A percentile compares a stretch with the other conserved stretches of the same genome.
phyloP scores from a whole-genome alignment of 2,113 vertebrate species.

The Tor tambroides region DNA sequence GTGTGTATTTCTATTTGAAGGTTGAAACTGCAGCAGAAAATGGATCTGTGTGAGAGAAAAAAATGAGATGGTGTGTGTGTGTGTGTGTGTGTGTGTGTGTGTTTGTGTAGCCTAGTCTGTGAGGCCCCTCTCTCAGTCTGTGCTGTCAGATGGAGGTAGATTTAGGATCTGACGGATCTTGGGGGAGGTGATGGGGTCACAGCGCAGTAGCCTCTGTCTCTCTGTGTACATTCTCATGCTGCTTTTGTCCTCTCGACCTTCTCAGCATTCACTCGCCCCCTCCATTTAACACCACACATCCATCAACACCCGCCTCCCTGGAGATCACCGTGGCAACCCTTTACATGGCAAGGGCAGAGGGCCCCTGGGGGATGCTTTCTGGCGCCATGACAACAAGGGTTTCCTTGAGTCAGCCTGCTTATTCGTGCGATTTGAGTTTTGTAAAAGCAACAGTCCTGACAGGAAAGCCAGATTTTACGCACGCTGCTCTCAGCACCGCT shows the following conservation, averaged over 20 bases:
- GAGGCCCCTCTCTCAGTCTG: constrained; percentile 28
- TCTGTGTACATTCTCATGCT: constrained; percentile 62
- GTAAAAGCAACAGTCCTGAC: constrained; percentile 20
- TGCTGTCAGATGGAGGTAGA: constrained; percentile 35
- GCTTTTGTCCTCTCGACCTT: constrained; percentile 54
- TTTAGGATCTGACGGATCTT: constrained; percentile 38
- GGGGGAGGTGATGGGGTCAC: constrained; percentile 34
- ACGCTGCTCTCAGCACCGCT: constrained; percentile 11
- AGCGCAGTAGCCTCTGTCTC: constrained; percentile 10
- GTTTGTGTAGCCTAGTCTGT: constrained; percentile 39
- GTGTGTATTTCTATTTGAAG: constrained; percentile 24
- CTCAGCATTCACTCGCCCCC: constrained; percentile 50
- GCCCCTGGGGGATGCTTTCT: constrained; percentile 46
- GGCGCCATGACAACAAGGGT: constrained; percentile 56
- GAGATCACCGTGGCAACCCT: constrained; percentile 56
- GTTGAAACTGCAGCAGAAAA: constrained; percentile 34
- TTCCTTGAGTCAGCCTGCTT: constrained; percentile 37
- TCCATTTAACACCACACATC: constrained; percentile 49
- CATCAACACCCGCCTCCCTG: constrained; percentile 54
- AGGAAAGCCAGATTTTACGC: not conserved
- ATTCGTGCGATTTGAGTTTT: not conserved
- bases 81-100: constrained; percentile 43
- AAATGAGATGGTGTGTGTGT: constrained; percentile 27
- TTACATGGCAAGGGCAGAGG: constrained; percentile 41
- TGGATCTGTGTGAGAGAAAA: constrained; percentile 11